These are phyloP conservation scores for Notolabrus celidotus DNA, from an alignment of 2,797 vertebrate species.

Conservation along the genomic window DNA sequence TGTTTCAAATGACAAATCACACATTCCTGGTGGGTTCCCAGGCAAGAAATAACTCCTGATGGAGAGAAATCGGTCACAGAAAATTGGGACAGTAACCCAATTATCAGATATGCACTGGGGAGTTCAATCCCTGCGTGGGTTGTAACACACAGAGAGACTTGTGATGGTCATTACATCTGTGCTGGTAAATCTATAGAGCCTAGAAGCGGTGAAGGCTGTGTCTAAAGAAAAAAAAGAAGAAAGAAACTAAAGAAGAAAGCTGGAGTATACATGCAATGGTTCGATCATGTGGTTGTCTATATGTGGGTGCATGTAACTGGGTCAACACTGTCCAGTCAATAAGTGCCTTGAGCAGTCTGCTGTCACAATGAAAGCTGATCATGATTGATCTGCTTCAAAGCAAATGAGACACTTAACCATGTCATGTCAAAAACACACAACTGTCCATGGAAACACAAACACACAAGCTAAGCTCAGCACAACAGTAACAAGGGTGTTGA, in stretches of 20 bases:
- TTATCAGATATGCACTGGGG: constrained; percentile 41
- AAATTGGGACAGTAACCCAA: constrained; percentile 74
- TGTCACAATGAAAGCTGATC: constrained; percentile 40
- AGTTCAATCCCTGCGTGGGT: constrained; percentile 27
- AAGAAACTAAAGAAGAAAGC: not conserved
- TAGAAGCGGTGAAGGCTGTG: constrained; percentile 14
- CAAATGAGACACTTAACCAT: constrained; percentile 46
- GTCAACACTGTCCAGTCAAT: constrained; percentile 57
- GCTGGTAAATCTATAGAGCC: constrained; percentile 25
- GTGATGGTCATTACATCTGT: constrained; percentile 13
- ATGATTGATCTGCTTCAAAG: constrained; percentile 50
- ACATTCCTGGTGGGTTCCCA: constrained; percentile 40
- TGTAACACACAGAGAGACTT: constrained; percentile 38
- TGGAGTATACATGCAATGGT: not conserved
- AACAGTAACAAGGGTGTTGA: too few species aligned
- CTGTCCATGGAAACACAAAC: not conserved
- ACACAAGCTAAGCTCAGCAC: not conserved
- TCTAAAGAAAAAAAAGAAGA: constrained; percentile 15
- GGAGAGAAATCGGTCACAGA: constrained; percentile 54
- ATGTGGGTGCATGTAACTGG: constrained; percentile 47
- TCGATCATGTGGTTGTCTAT: constrained; percentile 3
- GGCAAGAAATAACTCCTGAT: constrained; percentile 56
- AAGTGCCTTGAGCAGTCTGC: constrained; percentile 44
- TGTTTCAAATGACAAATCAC: constrained; percentile 32
- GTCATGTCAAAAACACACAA: not conserved